phyloP scores from a whole-genome alignment of 2,113 vertebrate genomes.

The Mirounga angustirostris region DNA sequence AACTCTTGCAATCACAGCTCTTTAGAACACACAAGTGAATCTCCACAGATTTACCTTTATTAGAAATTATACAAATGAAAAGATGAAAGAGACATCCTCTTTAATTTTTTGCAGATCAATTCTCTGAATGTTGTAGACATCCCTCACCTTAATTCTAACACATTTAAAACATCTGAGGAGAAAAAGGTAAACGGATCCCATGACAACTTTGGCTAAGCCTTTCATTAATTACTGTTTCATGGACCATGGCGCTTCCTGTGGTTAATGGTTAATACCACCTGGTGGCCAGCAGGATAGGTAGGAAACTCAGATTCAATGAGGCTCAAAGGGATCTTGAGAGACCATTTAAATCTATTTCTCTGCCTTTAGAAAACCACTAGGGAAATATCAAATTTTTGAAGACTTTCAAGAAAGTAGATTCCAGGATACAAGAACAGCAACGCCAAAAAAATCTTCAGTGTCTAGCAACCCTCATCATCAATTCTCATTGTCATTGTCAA shows the following conservation, averaged over 20 bases:
- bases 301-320: not conserved
- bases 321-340: not conserved
- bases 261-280: not conserved
- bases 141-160: slow-evolving; percentile 7
- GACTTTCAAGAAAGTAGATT: slow-evolving; percentile 26
- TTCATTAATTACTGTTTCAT: slow-evolving; percentile 26
- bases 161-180: not conserved
- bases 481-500: not conserved
- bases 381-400: not conserved
- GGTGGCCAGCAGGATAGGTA: not conserved
- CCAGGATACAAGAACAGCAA: not conserved
- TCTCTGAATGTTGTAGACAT: not conserved
- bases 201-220: not conserved
- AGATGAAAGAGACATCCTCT: not conserved
- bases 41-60: slow-evolving; percentile 9
- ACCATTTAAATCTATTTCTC: not conserved
- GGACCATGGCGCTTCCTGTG: not conserved
- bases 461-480: not conserved
- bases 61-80: not conserved
- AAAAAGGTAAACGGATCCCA: not conserved
- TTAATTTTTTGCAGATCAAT: not conserved
- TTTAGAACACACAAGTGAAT: slow-evolving; percentile 8
- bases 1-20: slow-evolving; percentile 29
- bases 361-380: not conserved
- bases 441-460: not conserved